Conservation (phyloP, 2,113 vertebrate species). For the Poeciliopsis prolifica region DNA sequence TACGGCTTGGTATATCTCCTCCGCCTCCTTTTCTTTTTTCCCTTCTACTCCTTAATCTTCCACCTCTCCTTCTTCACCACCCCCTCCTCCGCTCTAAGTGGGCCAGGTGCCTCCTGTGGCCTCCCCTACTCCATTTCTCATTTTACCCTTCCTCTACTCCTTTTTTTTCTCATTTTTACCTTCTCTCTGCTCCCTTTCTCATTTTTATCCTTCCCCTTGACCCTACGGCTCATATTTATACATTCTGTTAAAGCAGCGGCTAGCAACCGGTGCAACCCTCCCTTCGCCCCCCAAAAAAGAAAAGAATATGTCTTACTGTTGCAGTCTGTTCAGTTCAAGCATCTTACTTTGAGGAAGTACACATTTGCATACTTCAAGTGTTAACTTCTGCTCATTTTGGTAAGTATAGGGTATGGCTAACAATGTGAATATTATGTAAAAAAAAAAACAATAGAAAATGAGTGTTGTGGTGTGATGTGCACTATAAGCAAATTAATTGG, state of each 20-base stretch:
- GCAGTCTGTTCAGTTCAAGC: slow-evolving; percentile 3
- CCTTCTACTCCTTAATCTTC: slow-evolving; percentile 64
- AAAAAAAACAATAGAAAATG: no score
- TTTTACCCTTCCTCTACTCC: slow-evolving; percentile 78
- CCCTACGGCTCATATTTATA: slow-evolving; percentile 65
- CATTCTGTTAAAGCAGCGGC: slow-evolving; percentile 48
- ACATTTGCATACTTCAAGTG: background rate
- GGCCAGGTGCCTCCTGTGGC: slow-evolving; percentile 83
- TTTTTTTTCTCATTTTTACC: slow-evolving; percentile 74
- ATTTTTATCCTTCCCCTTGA: slow-evolving; percentile 71
- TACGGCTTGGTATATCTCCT: slow-evolving; percentile 32
- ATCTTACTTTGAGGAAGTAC: slow-evolving; percentile 31
- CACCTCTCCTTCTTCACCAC: slow-evolving; percentile 59
- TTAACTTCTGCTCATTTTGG: background rate
- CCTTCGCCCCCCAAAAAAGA: background rate
- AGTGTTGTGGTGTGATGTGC: no score
- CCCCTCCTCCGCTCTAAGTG: slow-evolving; percentile 76
- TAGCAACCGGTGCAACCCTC: background rate
- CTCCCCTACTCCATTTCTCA: slow-evolving; percentile 82
- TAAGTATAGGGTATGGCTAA: background rate
- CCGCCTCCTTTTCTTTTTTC: slow-evolving; percentile 45
- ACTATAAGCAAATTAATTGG: no score
- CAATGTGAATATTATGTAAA: no score
- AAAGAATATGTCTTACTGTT: slow-evolving; percentile 20
- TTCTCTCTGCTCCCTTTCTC: slow-evolving; percentile 72